These are phyloP conservation scores for Nomada fucata DNA, from an alignment of 2,888 invertebrate genomes.

Conservation along the genomic window DNA sequence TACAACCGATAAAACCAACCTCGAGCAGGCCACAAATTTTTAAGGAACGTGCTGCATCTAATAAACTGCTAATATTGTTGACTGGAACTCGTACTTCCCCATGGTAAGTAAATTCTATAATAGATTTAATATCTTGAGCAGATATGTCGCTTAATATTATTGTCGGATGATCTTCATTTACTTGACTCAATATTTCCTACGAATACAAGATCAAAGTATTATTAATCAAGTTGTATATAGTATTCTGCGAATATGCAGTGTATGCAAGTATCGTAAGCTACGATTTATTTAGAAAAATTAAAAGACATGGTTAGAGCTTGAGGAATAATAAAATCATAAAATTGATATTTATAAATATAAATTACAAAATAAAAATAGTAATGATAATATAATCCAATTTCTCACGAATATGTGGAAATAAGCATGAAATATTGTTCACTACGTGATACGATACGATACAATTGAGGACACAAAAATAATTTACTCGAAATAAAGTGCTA, in stretches of 20 bases:
- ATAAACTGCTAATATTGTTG: slow-evolving; percentile 79
- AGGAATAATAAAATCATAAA: not conserved
- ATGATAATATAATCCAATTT: not conserved
- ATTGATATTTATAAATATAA: not conserved
- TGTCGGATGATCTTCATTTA: slow-evolving; percentile 81
- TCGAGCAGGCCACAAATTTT: slow-evolving; percentile 82
- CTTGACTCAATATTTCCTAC: slow-evolving; percentile 81
- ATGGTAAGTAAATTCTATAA: slow-evolving; percentile 83
- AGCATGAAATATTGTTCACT: not conserved
- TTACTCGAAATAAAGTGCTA: slow-evolving; percentile 84
- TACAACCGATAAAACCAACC: slow-evolving; percentile 70
- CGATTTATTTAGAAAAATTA: not conserved
- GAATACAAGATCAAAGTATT: slow-evolving; percentile 44
- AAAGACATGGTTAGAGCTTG: not conserved
- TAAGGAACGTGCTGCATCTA: slow-evolving; percentile 82
- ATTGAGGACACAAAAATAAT: slow-evolving; percentile 32
- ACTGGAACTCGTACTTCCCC: slow-evolving; percentile 82
- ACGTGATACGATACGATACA: not conserved
- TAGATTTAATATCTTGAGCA: slow-evolving; percentile 80
- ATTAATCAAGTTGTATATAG: not conserved
- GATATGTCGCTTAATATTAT: slow-evolving; percentile 83
- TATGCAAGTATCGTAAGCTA: not conserved
- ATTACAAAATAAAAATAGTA: not conserved
- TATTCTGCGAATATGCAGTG: not conserved
- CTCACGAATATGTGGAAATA: not conserved